These are phyloP conservation scores for Sinopyrophorus schimmeli DNA, from an alignment of 2,888 invertebrate species.

Conservation along the genomic window DNA sequence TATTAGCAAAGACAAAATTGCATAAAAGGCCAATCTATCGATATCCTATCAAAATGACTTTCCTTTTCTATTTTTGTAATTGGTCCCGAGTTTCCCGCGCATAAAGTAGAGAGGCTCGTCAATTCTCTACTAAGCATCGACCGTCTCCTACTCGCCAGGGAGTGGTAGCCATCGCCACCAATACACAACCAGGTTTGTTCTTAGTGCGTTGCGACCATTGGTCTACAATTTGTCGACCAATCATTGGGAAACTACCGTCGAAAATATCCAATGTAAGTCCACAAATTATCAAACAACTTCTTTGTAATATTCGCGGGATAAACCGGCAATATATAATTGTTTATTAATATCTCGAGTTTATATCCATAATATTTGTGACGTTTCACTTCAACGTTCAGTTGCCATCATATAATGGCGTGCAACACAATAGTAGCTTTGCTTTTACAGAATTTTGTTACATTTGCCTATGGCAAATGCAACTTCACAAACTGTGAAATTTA, in stretches of 20 bases:
- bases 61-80: conserved; percentile 53
- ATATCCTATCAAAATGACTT: conserved; percentile 35
- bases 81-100: conserved; percentile 54
- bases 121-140: conserved; percentile 52
- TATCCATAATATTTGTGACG: conserved; percentile 26
- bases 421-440: conserved; percentile 2
- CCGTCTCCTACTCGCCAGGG: conserved; percentile 57
- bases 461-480: too few species aligned
- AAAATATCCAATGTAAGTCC: conserved; percentile 76
- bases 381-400: conserved; percentile 26
- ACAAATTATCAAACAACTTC: conserved; percentile 66
- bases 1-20: too few species aligned
- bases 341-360: conserved; percentile 35
- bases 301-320: conserved; percentile 49
- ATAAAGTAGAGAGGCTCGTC: conserved; percentile 46
- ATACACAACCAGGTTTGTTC: conserved; percentile 69
- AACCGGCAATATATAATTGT: conserved; percentile 46
- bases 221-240: conserved; percentile 86
- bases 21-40: too few species aligned
- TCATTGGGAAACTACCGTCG: conserved; percentile 80
- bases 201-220: conserved; percentile 78
- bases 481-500: too few species aligned
- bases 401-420: conserved; percentile 28
- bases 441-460: too few species aligned
- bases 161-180: conserved; percentile 72